phyloP scores from a whole-genome alignment of 2,888 invertebrate genomes.

The Anthrax anthrax region DNA sequence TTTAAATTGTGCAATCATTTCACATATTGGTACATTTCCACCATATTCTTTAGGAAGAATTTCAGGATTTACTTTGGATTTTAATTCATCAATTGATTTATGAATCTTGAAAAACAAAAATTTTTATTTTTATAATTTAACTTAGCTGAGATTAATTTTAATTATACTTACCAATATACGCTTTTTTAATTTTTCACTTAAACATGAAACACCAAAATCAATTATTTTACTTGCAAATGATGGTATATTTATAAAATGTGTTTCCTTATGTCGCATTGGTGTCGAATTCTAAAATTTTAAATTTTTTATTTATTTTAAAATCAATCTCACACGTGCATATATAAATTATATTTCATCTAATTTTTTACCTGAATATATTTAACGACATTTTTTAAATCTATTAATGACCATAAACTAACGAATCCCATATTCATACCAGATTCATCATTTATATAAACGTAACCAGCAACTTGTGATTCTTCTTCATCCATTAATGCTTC shows the following conservation, averaged over 20 bases:
- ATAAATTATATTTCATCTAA: background rate
- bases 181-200: slow-evolving; percentile 71
- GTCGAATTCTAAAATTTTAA: slow-evolving; percentile 59
- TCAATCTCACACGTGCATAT: background rate
- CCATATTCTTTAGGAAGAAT: slow-evolving; percentile 80
- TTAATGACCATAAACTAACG: slow-evolving; percentile 66
- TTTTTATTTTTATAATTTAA: no score
- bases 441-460: slow-evolving; percentile 70
- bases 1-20: slow-evolving; percentile 68
- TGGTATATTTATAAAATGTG: slow-evolving; percentile 77
- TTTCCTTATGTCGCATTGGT: slow-evolving; percentile 80
- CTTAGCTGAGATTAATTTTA: background rate
- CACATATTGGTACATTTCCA: slow-evolving; percentile 61
- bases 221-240: slow-evolving; percentile 66
- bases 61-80: slow-evolving; percentile 52
- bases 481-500: slow-evolving; percentile 77
- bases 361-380: slow-evolving; percentile 58
- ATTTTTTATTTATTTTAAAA: no score
- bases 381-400: slow-evolving; percentile 60
- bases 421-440: slow-evolving; percentile 73
- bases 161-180: slow-evolving; percentile 55
- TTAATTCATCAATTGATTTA: slow-evolving; percentile 56
- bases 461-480: slow-evolving; percentile 66
- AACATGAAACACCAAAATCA: slow-evolving; percentile 64
- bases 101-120: slow-evolving; percentile 44